These are phyloP conservation scores for Callocephalon fimbriatum DNA, from an alignment of 2,113 vertebrate species.

Conservation along the genomic window DNA sequence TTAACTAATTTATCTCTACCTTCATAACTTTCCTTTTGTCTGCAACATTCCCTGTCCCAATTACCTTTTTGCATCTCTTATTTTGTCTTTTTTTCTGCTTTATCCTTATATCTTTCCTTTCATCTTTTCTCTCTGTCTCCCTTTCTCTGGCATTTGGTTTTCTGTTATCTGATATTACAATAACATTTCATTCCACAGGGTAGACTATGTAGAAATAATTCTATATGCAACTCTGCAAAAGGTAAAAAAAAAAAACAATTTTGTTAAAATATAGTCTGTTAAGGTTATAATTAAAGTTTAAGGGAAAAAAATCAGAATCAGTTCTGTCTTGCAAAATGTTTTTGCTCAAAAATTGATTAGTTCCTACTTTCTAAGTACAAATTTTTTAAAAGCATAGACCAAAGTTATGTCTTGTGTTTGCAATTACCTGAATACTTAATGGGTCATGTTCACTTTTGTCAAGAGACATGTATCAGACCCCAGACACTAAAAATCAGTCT, in stretches of 20 bases:
- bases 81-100: not conserved
- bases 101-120: not conserved
- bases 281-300: not conserved
- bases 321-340: not conserved
- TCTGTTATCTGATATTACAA: not conserved
- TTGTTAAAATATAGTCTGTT: not conserved
- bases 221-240: not conserved
- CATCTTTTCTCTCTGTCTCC: not conserved
- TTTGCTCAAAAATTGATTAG: not conserved
- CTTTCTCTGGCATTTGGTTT: not conserved
- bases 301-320: not conserved
- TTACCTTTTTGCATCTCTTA: not conserved
- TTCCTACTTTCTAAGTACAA: not conserved
- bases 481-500: not conserved
- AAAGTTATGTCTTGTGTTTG: not conserved
- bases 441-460: not conserved
- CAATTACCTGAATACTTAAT: not conserved
- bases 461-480: not conserved
- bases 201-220: not conserved
- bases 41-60: not conserved
- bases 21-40: not conserved
- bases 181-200: not conserved
- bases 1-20: not conserved
- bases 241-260: not conserved
- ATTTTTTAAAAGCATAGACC: not conserved